Base-by-base conservation (phyloP, 2,888 invertebrate genomes). In the Calameuta filiformis region DNA sequence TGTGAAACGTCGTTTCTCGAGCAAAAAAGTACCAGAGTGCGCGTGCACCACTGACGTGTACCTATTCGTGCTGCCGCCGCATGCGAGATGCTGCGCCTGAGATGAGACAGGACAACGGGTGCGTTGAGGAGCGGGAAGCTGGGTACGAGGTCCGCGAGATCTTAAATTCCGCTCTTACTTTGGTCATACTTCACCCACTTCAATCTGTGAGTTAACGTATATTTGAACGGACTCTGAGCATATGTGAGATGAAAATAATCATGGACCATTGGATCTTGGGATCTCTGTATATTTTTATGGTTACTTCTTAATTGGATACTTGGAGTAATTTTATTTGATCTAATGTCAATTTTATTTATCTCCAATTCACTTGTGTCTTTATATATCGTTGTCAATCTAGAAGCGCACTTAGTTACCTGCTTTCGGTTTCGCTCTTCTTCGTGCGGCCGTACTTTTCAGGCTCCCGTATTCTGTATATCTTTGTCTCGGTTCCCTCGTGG, bases 1-100 rank as follows among this genome's bases (percentile, higher is more conserved):
- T 56, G 40, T 56, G 40, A 56, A 56, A 83, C 83, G 80, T 83
- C 82, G 83, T 85, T 87, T 87, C 85, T 87, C 83, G 87, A 83
- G 85, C 83, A 87, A 87, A 87, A 87, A 87, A 87, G 68, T 74
- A 23, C 71, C 73, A 74, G 77, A 79, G 80, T 76, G 33, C 40
- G 35, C 56, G 75, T n/a, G 35, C 35, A 56, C 69, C 33, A 71
- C 31, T 33, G 71, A 33, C 71, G 31, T 15, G 31, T 30, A 71
- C 40, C 23, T 56, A 56, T 56, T 71, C 71, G 71, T 71, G 33
- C 71, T 71, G 71, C 30, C 30, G 71, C 71, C 31, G 31, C 33
- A 31, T 71, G 30, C 31, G 71, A 71, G 71, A 71, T 71, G 71
- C 71, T 56, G 40, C 40, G 40, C 40, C 23, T 56, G 40, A 56